Conservation (phyloP, 2,888 invertebrate genomes). For the Syritta pipiens region DNA sequence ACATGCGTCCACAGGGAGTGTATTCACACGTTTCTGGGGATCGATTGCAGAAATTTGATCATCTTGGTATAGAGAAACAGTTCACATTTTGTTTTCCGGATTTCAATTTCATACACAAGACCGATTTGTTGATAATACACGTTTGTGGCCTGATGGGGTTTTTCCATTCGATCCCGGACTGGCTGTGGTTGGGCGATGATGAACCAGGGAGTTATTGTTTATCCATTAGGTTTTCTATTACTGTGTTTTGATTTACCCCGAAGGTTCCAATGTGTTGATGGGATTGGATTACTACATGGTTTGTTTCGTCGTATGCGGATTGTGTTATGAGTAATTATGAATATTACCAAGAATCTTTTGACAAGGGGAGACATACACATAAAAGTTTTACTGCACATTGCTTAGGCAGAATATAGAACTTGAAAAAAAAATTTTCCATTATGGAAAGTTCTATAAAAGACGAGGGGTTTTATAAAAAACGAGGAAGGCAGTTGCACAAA, state of each 20-base stretch:
- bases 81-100: constrained; percentile 41
- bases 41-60: constrained; percentile 44
- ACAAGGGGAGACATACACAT: too few relatives aligned
- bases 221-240: constrained; percentile 21
- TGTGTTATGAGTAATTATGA: neutral
- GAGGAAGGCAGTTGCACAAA: too few relatives aligned
- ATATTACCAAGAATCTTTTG: constrained; percentile 2
- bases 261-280: constrained; percentile 1
- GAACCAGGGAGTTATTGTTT: constrained; percentile 12
- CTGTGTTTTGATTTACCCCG: constrained; percentile 15
- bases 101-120: constrained; percentile 28
- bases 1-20: neutral
- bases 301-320: neutral
- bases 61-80: neutral
- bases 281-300: constrained; percentile 12
- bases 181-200: neutral
- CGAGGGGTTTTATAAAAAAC: neutral
- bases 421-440: neutral
- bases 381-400: too few relatives aligned
- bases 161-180: constrained; percentile 15
- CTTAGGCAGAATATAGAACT: too few relatives aligned
- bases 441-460: constrained; percentile 1
- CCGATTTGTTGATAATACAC: constrained; percentile 26
- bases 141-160: constrained; percentile 9
- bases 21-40: constrained; percentile 4